Conservation (phyloP, 2,888 invertebrate species). For the Synanthedon vespiformis region DNA sequence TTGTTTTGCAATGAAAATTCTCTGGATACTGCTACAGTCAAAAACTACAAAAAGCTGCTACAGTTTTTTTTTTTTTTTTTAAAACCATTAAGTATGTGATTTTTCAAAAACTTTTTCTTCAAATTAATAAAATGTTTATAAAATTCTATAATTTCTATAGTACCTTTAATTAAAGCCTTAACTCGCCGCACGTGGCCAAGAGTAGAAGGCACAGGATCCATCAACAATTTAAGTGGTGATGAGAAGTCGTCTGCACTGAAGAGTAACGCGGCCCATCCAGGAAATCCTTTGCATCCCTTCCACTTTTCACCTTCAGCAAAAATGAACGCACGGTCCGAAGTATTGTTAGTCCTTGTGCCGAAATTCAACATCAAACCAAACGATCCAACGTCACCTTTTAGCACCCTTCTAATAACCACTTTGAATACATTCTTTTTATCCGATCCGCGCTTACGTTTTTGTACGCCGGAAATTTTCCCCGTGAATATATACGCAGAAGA, state of each 20-base stretch:
- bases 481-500: slow-evolving; percentile 62
- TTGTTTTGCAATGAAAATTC: no score
- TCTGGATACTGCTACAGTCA: no score
- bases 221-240: slow-evolving; percentile 43
- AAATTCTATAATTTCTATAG: slow-evolving; percentile 1
- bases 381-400: slow-evolving; percentile 55
- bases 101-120: no score
- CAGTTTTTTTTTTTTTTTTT: no score
- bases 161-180: slow-evolving; percentile 62
- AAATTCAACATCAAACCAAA: slow-evolving; percentile 59
- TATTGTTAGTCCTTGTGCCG: slow-evolving; percentile 50
- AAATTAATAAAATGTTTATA: no score
- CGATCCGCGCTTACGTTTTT: slow-evolving; percentile 28
- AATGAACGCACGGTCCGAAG: slow-evolving; percentile 51
- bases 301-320: slow-evolving; percentile 41
- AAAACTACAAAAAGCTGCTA: no score
- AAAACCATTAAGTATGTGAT: no score
- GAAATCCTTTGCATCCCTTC: slow-evolving; percentile 26
- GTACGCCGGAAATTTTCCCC: slow-evolving; percentile 58
- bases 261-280: slow-evolving; percentile 46
- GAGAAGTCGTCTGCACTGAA: slow-evolving; percentile 37
- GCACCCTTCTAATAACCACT: slow-evolving; percentile 56
- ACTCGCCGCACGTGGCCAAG: slow-evolving; percentile 52
- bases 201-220: slow-evolving; percentile 56
- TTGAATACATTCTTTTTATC: slow-evolving; percentile 51